Base-by-base conservation (phyloP, 2,888 invertebrate genomes). In the Apodemia zela region DNA sequence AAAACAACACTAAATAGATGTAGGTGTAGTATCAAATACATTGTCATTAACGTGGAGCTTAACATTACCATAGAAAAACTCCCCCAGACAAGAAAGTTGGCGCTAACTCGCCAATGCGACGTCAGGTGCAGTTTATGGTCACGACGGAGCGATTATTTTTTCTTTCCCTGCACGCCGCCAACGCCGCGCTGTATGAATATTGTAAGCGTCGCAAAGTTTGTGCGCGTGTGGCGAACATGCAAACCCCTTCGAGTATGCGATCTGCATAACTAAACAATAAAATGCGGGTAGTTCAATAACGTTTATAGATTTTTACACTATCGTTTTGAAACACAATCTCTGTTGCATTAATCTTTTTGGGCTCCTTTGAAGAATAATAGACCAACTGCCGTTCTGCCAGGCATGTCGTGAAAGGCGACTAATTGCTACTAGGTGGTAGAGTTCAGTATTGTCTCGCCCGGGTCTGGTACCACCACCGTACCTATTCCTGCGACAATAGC, bases 41-140 rank as follows among this genome's bases (percentile, higher is more conserved):
- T 0, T 0, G 10, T 63, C 78, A 61, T 64, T 63, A 78, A 60
- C 65, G 64, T 8, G 71, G 72, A 17, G 13, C 29, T 10, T 60
- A 61, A 8, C 42, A 47, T 61, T 49, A 65, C 65, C 67, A 71
- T 77, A 74, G 75, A 82, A 86, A 82, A 86, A 85, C 79, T 81
- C 78, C 73, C 68, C 66, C 60, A 66, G 78, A 83, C 76, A 82
- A 82, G 80, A 81, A 81, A 84, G 79, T 83, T 76, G 75, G 77
- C 78, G 84, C 78, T 71, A 80, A 80, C 74, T 77, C 74, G 80
- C 70, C 77, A 75, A 80, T 75, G 75, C 71, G 69, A 74, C 70
- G 77, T 68, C 87, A 86, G 85, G 85, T 87, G 87, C 80, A 73
- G 66, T 84, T 84, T 83, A 87, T 82, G 78, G 77, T 72, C 74